A percentile compares a stretch with the other conserved stretches of the same genome.
These are phyloP conservation scores for Platycnemis pennipes DNA, from an alignment of 2,888 invertebrate species.

Conservation along the genomic window DNA sequence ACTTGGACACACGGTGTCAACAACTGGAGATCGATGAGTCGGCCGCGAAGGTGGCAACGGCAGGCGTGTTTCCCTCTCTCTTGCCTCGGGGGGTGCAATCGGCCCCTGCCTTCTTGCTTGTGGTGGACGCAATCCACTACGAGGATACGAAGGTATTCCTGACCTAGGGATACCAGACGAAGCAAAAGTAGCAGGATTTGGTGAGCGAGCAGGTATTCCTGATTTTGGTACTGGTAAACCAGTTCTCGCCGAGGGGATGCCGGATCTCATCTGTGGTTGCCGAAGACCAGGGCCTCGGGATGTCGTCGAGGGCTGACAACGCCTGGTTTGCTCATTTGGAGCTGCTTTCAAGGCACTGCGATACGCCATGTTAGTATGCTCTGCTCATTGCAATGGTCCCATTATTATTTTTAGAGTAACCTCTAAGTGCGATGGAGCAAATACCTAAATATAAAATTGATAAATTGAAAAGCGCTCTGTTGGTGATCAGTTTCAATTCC, in stretches of 20 bases:
- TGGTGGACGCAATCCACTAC: background rate
- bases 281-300: background rate
- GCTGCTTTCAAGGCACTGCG: background rate
- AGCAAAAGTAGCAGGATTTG: no score
- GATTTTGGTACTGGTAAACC: background rate
- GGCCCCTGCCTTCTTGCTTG: background rate
- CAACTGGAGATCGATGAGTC: background rate
- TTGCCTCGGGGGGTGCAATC: background rate
- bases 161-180: background rate
- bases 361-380: constrained; percentile 19
- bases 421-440: background rate
- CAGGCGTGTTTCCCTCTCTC: background rate
- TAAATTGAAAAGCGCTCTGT: background rate
- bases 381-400: background rate
- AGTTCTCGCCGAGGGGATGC: constrained; percentile 19
- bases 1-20: background rate
- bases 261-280: background rate
- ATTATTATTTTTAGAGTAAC: background rate
- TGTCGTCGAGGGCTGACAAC: background rate
- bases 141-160: background rate
- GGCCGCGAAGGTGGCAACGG: background rate
- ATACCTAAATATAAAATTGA: constrained; percentile 1
- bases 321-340: background rate
- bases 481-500: no score
- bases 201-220: background rate